Percentiles rank a stretch among this genome's conserved stretches.
phyloP scores from a whole-genome alignment of 2,113 vertebrate genomes.

The Melanostigma gelatinosum region DNA sequence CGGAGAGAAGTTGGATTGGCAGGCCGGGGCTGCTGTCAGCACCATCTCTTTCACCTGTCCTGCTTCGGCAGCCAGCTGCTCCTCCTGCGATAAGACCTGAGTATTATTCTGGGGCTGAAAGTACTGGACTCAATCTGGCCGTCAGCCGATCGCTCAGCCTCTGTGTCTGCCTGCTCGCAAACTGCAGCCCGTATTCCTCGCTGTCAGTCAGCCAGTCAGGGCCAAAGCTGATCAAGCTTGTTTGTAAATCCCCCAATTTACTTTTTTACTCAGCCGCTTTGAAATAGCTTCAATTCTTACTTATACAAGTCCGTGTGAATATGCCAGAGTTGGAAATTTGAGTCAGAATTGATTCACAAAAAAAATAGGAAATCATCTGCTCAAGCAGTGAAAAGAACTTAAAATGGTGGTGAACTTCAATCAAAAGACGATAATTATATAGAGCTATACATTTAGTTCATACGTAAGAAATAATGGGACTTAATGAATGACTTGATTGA shows the following conservation, averaged over 20 bases:
- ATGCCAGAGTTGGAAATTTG: not conserved
- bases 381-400: slow-evolving; percentile 14
- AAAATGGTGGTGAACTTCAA: not conserved
- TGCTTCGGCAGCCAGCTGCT: slow-evolving; percentile 72
- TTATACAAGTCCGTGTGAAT: no score
- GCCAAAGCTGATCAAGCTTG: slow-evolving; percentile 8
- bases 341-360: slow-evolving; percentile 1
- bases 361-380: slow-evolving; percentile 36
- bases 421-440: slow-evolving; percentile 19
- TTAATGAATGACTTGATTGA: slow-evolving; percentile 41
- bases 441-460: slow-evolving; percentile 11
- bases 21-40: slow-evolving; percentile 49
- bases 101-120: slow-evolving; percentile 57
- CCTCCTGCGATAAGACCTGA: slow-evolving; percentile 72
- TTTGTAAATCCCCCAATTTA: slow-evolving; percentile 36
- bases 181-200: not conserved
- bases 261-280: slow-evolving; percentile 12
- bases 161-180: slow-evolving; percentile 23
- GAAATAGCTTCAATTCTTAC: slow-evolving; percentile 20
- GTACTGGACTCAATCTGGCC: slow-evolving; percentile 55
- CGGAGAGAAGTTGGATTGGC: slow-evolving; percentile 51
- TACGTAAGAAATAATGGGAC: slow-evolving; percentile 29
- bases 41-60: slow-evolving; percentile 63
- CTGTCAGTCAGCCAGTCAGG: not conserved
- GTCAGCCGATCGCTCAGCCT: slow-evolving; percentile 12